Conservation (phyloP, 2,797 vertebrate species). For the Lindbergichthys nudifrons region DNA sequence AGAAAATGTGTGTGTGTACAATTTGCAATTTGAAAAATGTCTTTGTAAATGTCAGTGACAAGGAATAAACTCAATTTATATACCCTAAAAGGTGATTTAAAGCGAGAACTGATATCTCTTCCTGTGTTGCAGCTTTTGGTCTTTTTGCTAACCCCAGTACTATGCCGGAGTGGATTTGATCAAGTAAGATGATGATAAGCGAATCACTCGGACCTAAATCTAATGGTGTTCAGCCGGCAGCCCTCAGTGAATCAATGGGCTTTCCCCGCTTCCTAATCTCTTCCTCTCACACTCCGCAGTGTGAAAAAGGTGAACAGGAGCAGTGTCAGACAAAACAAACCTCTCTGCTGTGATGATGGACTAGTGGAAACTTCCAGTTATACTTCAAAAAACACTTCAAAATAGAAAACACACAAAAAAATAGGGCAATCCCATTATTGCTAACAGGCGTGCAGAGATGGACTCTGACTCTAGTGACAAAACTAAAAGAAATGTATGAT, state of each 20-base stretch:
- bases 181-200: slow-evolving; percentile 48
- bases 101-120: slow-evolving; percentile 7
- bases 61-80: slow-evolving; percentile 14
- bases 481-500: slow-evolving; percentile 29
- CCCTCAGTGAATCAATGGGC: slow-evolving; percentile 39
- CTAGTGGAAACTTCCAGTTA: slow-evolving; percentile 22
- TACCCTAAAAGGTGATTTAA: slow-evolving; percentile 8
- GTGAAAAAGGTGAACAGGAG: slow-evolving; percentile 45
- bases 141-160: slow-evolving; percentile 26
- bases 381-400: background rate
- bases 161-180: slow-evolving; percentile 42
- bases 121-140: slow-evolving; percentile 32
- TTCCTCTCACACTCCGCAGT: slow-evolving; percentile 55
- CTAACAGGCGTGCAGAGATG: slow-evolving; percentile 8
- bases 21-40: too few relatives aligned
- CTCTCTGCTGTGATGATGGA: slow-evolving; percentile 34
- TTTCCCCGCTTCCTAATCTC: slow-evolving; percentile 64
- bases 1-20: background rate
- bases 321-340: slow-evolving; percentile 42
- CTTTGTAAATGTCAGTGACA: background rate
- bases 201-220: slow-evolving; percentile 31
- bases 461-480: slow-evolving; percentile 11
- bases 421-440: background rate
- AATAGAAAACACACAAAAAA: slow-evolving; percentile 3
- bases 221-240: slow-evolving; percentile 39